Evolutionary conservation across 2,888 invertebrate genomes (phyloP), one percentile per base, ranked within the genome.

Genomic region (Chromoteleia sp.): DNA sequence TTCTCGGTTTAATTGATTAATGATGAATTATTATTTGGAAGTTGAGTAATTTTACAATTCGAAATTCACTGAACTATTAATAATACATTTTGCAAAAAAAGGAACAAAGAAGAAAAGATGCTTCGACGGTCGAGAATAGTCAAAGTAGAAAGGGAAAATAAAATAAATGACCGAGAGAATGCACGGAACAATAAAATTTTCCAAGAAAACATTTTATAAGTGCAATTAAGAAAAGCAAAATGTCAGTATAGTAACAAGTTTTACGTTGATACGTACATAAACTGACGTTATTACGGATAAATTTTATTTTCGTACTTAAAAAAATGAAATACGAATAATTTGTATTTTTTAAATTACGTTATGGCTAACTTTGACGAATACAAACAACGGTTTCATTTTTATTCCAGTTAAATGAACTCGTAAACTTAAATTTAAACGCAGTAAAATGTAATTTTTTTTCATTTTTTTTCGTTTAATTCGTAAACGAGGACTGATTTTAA

Each of bases 81-180:
- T n/a, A 19, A 33, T 3, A 33, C 8, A 8, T 33, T 25, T 15
- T 15, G 8, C n/a, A n/a, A n/a, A n/a, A n/a, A n/a, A n/a, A n/a
- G n/a, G n/a, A n/a, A n/a, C n/a, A n/a, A n/a, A n/a, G n/a, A n/a
- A n/a, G n/a, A n/a, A n/a, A n/a, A 33, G n/a, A 33, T 29, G 1
- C 14, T 50, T 25, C 29, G 8, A 3, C 36, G 5, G 6, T 10
- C 12, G 14, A 0, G 19, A 1, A 30, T 25, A 59, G 43, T 59
- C 25, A 59, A 59, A 59, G 59, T 25, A 59, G 52, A 59, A 59
- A 59, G 25, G 25, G 59, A 59, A 59, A 59, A 17, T 56, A 19
- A 36, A 36, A 21, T 36, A 19, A 36, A 19, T n/a, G 36, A 36
- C 19, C 3, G 7, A 1, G 21, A 15, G 15, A 14, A 29, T 15